Evolutionary conservation across 2,888 invertebrate species (phyloP).

Genomic region (Caenorhabditis becei): DNA sequence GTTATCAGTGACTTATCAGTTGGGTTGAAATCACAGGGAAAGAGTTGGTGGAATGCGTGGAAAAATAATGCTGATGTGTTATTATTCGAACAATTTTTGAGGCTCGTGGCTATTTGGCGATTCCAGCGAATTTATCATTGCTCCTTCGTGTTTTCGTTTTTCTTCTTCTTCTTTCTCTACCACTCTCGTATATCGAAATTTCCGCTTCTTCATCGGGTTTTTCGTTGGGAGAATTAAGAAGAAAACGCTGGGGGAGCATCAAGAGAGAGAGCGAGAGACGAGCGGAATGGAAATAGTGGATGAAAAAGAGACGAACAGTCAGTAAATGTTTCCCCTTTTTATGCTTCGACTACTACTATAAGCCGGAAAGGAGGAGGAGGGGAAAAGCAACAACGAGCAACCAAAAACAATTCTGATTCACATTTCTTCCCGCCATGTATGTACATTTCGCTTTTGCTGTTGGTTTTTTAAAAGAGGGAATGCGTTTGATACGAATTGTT

Average conservation of each 20-base stretch:
- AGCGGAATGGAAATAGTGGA: constrained; percentile 1
- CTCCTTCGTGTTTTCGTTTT: background rate
- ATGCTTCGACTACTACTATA: constrained; percentile 33
- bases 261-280: constrained; percentile 7
- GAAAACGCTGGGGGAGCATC: background rate
- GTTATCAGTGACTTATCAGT: constrained; percentile 14
- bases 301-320: constrained; percentile 2
- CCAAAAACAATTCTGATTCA: constrained; percentile 42
- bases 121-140: no score
- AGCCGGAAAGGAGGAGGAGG: constrained; percentile 3
- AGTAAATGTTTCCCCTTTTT: constrained; percentile 32
- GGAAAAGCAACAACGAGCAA: constrained; percentile 14
- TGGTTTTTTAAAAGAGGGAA: background rate
- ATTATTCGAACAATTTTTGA: background rate
- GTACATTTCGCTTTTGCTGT: constrained; percentile 2
- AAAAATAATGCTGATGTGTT: constrained; percentile 4
- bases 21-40: background rate
- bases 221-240: constrained; percentile 18
- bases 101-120: no score
- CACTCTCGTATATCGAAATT: background rate
- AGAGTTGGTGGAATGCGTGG: background rate
- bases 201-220: constrained; percentile 2
- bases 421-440: constrained; percentile 23
- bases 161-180: background rate
- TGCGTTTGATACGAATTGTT: background rate